Evolutionary conservation across 2,797 vertebrate species (phyloP).

Genomic region (Amphiprion clarkii): DNA sequence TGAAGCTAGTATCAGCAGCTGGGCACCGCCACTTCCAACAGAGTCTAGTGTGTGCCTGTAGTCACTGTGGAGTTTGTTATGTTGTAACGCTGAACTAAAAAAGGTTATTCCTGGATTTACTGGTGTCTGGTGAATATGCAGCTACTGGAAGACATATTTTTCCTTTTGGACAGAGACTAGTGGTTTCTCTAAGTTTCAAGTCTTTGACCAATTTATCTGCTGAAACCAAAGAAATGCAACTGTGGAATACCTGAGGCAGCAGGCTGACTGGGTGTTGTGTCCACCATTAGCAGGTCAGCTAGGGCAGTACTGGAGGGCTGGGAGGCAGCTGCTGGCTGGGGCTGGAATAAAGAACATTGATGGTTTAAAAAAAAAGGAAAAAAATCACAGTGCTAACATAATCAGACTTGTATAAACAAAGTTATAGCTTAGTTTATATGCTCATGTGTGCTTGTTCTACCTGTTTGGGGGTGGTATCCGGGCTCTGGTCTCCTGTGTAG

Average conservation of each 20-base stretch:
- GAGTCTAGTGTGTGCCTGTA: conserved; percentile 24
- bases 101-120: conserved; percentile 24
- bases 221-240: conserved; percentile 4
- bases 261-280: conserved; percentile 83
- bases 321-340: conserved; percentile 80
- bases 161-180: conserved; percentile 11
- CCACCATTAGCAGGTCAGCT: conserved; percentile 92
- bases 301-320: conserved; percentile 87
- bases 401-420: not conserved
- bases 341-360: conserved; percentile 77
- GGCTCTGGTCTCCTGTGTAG: conserved; percentile 92
- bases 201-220: not conserved
- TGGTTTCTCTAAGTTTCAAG: conserved; percentile 14
- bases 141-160: not conserved
- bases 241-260: conserved; percentile 83
- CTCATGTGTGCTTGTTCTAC: conserved; percentile 66
- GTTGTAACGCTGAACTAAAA: not conserved
- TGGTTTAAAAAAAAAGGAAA: no score
- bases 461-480: conserved; percentile 84
- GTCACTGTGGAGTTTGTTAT: conserved; percentile 26
- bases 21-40: conserved; percentile 43
- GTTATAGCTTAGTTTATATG: not conserved
- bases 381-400: conserved; percentile 2
- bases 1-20: conserved; percentile 65
- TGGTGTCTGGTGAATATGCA: not conserved